Percentiles rank a stretch among this genome's conserved stretches.
Conservation (phyloP, 2,113 vertebrate genomes). For the Gila orcuttii region DNA sequence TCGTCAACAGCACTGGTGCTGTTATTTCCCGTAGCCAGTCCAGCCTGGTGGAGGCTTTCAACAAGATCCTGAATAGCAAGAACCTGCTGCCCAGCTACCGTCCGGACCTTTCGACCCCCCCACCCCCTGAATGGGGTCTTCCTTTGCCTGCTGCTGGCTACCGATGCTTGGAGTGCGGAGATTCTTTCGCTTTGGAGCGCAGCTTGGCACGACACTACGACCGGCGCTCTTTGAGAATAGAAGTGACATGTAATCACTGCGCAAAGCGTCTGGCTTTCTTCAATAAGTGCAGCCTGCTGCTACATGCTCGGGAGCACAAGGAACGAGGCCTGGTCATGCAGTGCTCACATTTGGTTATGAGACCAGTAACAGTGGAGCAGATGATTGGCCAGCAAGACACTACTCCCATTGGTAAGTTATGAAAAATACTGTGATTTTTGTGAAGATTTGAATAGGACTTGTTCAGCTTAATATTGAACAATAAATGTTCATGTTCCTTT, state of each 20-base stretch:
- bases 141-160: slow-evolving; percentile 83
- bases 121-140: slow-evolving; percentile 82
- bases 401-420: slow-evolving; percentile 69
- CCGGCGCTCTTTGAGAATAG: slow-evolving; percentile 91
- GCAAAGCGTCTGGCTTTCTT: slow-evolving; percentile 93
- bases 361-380: slow-evolving; percentile 90
- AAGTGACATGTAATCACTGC: slow-evolving; percentile 98
- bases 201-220: slow-evolving; percentile 93
- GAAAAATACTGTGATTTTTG: background rate
- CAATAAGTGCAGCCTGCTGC: slow-evolving; percentile 95
- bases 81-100: slow-evolving; percentile 91
- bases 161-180: slow-evolving; percentile 94
- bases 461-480: background rate
- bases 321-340: slow-evolving; percentile 97
- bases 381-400: slow-evolving; percentile 92
- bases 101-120: slow-evolving; percentile 85
- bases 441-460: background rate
- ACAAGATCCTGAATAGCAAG: slow-evolving; percentile 96
- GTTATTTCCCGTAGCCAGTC: slow-evolving; percentile 93
- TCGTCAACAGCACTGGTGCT: slow-evolving; percentile 79
- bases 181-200: slow-evolving; percentile 91
- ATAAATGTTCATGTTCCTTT: background rate
- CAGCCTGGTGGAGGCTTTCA: slow-evolving; percentile 94
- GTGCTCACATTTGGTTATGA: slow-evolving; percentile 96
- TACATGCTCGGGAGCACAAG: slow-evolving; percentile 96